A percentile compares a stretch with the other conserved stretches of the same genome.
phyloP scores from a whole-genome alignment of 1,140 invertebrate genomes.

The Orius insidiosus region DNA sequence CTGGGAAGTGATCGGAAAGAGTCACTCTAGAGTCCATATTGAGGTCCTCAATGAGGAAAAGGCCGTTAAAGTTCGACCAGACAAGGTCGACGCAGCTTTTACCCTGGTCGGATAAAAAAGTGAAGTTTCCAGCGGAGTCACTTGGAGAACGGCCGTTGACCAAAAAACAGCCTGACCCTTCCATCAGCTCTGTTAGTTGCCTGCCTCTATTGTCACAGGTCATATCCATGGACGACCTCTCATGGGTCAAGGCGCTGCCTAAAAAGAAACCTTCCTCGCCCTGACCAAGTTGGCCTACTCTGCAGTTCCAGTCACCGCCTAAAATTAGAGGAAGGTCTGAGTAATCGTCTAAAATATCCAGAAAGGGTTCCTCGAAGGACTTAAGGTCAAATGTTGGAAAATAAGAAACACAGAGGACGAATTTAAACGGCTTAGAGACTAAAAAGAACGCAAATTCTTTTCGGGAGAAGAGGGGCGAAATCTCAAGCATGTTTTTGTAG shows the following conservation, averaged over 20 bases:
- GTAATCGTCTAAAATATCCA: background rate
- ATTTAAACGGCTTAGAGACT: background rate
- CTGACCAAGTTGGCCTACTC: background rate
- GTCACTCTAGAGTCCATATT: background rate
- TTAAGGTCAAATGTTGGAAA: background rate
- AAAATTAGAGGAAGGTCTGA: background rate
- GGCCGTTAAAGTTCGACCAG: background rate
- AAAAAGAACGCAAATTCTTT: background rate
- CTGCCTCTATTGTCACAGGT: background rate
- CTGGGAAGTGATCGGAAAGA: background rate
- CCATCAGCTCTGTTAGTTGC: background rate
- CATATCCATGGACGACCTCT: background rate
- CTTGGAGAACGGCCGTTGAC: background rate
- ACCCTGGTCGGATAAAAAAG: background rate
- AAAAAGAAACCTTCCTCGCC: background rate
- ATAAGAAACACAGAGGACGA: background rate
- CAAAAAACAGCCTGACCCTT: background rate
- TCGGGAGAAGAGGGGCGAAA: background rate
- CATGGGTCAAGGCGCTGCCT: background rate
- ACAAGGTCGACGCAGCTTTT: background rate
- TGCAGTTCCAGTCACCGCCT: background rate
- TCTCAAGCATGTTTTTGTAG: background rate
- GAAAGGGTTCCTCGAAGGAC: background rate
- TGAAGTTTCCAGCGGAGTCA: constrained; percentile 1
- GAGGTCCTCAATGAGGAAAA: background rate